Evolutionary conservation across 2,113 vertebrate species (phyloP).

Genomic region (Otus sunia): DNA sequence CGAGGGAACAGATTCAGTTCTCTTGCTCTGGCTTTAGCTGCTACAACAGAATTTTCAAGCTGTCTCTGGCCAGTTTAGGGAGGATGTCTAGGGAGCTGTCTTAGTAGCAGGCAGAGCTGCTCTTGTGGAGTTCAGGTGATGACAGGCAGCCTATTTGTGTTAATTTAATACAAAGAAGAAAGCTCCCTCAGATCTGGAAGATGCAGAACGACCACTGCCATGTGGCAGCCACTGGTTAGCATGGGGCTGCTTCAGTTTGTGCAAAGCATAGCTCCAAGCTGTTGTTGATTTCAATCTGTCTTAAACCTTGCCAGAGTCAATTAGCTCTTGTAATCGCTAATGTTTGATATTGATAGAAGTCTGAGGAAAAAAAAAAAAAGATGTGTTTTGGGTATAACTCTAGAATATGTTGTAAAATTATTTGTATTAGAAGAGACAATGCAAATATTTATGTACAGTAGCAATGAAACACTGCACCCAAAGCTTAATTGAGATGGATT

Average conservation of each 20-base stretch:
- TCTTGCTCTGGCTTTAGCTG: not conserved
- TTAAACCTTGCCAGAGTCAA: not conserved
- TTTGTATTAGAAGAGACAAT: not conserved
- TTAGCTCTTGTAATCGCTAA: not conserved
- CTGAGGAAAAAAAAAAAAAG: not conserved
- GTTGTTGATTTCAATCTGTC: not conserved
- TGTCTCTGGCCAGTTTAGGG: not conserved
- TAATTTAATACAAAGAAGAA: not conserved
- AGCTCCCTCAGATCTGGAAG: not conserved
- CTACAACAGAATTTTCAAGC: not conserved
- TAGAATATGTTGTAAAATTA: not conserved
- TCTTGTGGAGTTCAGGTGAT: not conserved
- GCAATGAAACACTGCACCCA: not conserved
- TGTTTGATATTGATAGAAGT: not conserved
- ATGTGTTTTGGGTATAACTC: not conserved
- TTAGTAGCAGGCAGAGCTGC: not conserved
- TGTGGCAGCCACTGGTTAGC: not conserved
- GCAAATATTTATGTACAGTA: not conserved
- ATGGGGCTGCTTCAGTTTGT: not conserved
- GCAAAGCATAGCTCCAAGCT: not conserved
- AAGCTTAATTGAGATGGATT: not conserved
- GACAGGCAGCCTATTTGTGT: not conserved
- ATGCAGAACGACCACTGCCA: not conserved
- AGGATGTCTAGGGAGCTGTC: not conserved
- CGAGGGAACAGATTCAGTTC: not conserved